Evolutionary conservation across 2,113 vertebrate genomes (phyloP).

Genomic region (Ondatra zibethicus): DNA sequence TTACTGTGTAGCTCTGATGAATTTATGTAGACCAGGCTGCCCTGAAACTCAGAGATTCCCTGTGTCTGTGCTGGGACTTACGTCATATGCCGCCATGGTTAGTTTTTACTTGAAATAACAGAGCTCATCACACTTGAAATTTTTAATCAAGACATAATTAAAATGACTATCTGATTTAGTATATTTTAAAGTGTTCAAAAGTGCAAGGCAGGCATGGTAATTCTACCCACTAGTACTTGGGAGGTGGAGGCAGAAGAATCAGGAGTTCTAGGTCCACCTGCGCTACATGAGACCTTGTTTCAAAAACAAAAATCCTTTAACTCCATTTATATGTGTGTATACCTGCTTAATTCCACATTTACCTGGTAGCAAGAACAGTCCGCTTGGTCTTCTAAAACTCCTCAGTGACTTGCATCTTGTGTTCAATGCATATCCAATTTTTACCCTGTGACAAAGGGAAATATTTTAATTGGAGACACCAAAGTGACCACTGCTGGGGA

Average conservation of each 20-base stretch:
- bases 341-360: constrained; percentile 27
- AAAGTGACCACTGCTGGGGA: constrained; percentile 17
- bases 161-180: neutral
- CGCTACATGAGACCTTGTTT: neutral
- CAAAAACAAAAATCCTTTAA: neutral
- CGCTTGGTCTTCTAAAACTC: constrained; percentile 73
- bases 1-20: neutral
- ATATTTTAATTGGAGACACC: constrained; percentile 20
- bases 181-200: neutral
- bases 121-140: neutral
- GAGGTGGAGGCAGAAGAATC: neutral
- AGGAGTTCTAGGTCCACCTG: neutral
- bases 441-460: constrained; percentile 74
- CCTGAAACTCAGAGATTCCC: neutral
- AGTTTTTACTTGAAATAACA: neutral
- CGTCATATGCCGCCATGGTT: neutral
- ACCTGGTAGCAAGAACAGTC: constrained; percentile 75
- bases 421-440: constrained; percentile 72
- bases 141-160: neutral
- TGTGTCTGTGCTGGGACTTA: neutral
- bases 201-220: neutral
- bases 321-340: neutral
- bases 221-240: neutral
- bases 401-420: constrained; percentile 78
- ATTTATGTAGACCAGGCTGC: neutral